Base-by-base conservation (phyloP, 2,888 invertebrate genomes). In the Junonia oenone region DNA sequence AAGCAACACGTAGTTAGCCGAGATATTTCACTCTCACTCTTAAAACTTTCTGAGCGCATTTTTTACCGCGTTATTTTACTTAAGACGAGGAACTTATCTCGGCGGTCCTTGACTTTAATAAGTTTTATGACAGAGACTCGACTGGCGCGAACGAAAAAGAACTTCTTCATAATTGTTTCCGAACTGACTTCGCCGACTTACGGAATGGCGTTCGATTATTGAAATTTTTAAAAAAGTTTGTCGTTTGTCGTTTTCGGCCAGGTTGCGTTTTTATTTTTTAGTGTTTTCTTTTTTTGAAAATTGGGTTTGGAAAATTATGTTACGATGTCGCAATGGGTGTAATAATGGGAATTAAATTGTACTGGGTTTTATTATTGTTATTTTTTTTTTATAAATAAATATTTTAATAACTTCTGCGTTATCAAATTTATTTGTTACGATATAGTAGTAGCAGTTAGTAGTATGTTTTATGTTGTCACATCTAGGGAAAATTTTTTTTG, bases 71-170 rank as follows among this genome's bases (percentile, higher is more conserved):
- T 87, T 88, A 88, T 90, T 89, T 90, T 88, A 90, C 89, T 88
- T 86, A 89, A 88, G 88, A 83, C 83, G 84, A 78, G 78, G 79
- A 90, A 88, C 85, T 88, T 89, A 88, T 87, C 89, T 88, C 84
- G 85, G 89, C 84, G 85, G 89, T 89, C 86, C 88, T 89, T 89
- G 89, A 89, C 89, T 89, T 89, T 88, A 89, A 89, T 89, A 89
- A 90, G 88, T 90, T 89, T 89, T 87, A 88, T 86, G 88, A 89
- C 87, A 85, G 88, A 43, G 43, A 43, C 43, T 43, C 13, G 86
- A 87, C 87, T 81, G 87, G 80, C 81, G 86, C 76, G 83, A 85
- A 87, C 83, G 78, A 79, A 82, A 83, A 82, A 79, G 79, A 87
- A 88, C 87, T 88, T 89, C 84, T 85, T 86, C 82, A 84, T 89